phyloP scores from a whole-genome alignment of 2,888 invertebrate genomes.

The Spialia ferax region DNA sequence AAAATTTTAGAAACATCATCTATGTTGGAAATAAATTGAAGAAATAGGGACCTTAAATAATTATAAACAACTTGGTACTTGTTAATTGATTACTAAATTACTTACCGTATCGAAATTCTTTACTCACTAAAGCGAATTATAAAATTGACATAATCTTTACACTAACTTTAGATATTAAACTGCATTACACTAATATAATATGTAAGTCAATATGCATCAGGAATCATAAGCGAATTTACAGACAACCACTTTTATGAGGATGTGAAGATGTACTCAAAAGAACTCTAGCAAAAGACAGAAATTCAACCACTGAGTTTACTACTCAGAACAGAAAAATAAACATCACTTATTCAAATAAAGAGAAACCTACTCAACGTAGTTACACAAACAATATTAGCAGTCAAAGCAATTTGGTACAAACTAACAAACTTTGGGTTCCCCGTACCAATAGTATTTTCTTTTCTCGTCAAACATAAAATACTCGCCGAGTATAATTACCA shows the following conservation, averaged over 20 bases:
- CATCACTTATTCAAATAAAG: conserved; percentile 1
- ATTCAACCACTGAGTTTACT: neutral
- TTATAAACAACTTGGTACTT: neutral
- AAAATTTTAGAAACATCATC: conserved; percentile 15
- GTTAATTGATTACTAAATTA: neutral
- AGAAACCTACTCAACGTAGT: neutral
- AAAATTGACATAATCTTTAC: no score
- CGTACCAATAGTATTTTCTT: conserved; percentile 26
- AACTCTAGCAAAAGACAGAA: neutral
- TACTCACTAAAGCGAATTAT: no score
- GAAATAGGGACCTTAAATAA: neutral
- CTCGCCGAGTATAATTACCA: conserved; percentile 30
- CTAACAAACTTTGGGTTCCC: conserved; percentile 22
- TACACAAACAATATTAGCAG: conserved; percentile 13
- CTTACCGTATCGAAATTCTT: no score
- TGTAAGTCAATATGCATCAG: no score
- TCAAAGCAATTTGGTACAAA: conserved; percentile 15
- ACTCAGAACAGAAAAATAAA: neutral
- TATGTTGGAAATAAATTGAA: conserved; percentile 9
- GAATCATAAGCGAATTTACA: no score
- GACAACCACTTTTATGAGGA: no score
- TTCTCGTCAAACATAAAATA: conserved; percentile 29
- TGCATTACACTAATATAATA: no score
- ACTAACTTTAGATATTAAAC: no score
- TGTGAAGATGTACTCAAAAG: no score